Evolutionary conservation across 2,113 vertebrate species (phyloP), one percentile per base, ranked within the genome.

Genomic region (Ciconia maguari): DNA sequence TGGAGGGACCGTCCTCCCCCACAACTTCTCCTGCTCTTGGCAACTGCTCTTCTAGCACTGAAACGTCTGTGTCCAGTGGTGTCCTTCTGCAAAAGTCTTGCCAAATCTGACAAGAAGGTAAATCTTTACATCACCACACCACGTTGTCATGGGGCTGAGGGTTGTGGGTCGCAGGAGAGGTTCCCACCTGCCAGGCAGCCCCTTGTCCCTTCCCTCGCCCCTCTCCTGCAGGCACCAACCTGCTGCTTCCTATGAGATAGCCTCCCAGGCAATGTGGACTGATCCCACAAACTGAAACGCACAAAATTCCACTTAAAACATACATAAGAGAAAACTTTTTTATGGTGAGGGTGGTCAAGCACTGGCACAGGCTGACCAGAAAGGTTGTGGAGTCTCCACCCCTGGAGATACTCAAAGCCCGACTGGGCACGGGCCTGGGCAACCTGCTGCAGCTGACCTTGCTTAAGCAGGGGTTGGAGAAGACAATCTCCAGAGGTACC

Each of bases 131-230:
- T 29, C 18, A 32, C 21, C 52, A 55, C 29, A 19, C 17, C 32
- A n/a, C 71, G 62, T 30, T 54, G 18, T 52, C 22, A 2, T 10
- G 11, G 10, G 38, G 25, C 16, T 60, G 84, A 71, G 30, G 15
- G 36, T 8, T 79, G 46, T 0, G 0, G 16, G 42, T 55, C 3
- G 1, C 25, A 68, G 44, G 44, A 68, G 36, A 58, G 22, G 10
- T 65, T 48, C 22, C 58, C 16, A 72, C 38, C 10, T 1, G 1
- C 9, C 44, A 88, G 64, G 29, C 16, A 85, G 29, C 46, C 16
- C 14, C 61, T 87, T 1, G 1, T 42, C 26, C 32, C 16, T 58
- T 75, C 30, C 36, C 76, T 86, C 2, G 1, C 3, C 27, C 25
- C 27, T n/a, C 36, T 85, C 17, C 70, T 71, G 48, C 34, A 69